A percentile compares a stretch with the other conserved stretches of the same genome.
These are phyloP conservation scores for Acanthurus lineatus DNA, from an alignment of 2,797 vertebrate genomes.

Conservation along the genomic window DNA sequence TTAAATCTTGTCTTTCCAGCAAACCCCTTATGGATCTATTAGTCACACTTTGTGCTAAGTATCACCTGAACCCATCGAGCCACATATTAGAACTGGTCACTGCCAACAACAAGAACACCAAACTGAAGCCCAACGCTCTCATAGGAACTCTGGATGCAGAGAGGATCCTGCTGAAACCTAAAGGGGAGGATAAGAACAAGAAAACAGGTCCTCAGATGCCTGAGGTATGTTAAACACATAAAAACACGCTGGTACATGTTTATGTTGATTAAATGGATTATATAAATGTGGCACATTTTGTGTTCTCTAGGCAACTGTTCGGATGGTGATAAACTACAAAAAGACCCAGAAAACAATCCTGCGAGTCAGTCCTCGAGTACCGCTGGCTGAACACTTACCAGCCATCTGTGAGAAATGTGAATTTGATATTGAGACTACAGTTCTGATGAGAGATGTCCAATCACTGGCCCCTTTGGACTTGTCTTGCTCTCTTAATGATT, in stretches of 20 bases:
- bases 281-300: constrained; percentile 19
- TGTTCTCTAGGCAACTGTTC: constrained; percentile 91
- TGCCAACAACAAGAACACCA: constrained; percentile 89
- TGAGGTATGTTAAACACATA: constrained; percentile 85
- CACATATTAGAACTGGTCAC: constrained; percentile 94
- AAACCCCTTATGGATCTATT: constrained; percentile 97
- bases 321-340: constrained; percentile 97
- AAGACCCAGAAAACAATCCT: constrained; percentile 96
- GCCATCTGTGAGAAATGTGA: constrained; percentile 97
- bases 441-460: constrained; percentile 89
- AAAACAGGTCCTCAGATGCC: constrained; percentile 91
- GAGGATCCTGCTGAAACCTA: constrained; percentile 93
- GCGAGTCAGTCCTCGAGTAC: constrained; percentile 91
- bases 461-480: constrained; percentile 90
- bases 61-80: constrained; percentile 95
- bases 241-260: background rate
- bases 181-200: constrained; percentile 91
- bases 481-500: constrained; percentile 92
- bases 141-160: constrained; percentile 93
- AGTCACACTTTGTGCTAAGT: constrained; percentile 94
- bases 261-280: background rate
- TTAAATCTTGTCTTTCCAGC: constrained; percentile 80
- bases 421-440: constrained; percentile 89
- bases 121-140: constrained; percentile 95
- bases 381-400: constrained; percentile 89